These are phyloP conservation scores for Nomada lathburiana DNA, from an alignment of 2,888 invertebrate species.

Conservation along the genomic window DNA sequence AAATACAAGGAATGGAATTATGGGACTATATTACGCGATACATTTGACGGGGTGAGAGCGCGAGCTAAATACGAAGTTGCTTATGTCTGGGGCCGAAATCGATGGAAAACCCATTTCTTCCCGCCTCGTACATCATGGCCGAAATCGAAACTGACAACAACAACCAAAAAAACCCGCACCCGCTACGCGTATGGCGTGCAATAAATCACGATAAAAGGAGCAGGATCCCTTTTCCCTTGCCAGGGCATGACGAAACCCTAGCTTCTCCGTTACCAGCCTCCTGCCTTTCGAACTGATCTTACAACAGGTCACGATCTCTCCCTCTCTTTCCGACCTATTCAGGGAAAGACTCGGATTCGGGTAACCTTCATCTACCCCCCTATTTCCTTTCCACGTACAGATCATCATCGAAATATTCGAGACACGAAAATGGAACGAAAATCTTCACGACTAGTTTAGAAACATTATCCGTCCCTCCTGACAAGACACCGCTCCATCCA, in stretches of 20 bases:
- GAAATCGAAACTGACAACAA: constrained; percentile 70
- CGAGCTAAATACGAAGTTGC: constrained; percentile 46
- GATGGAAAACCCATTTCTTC: constrained; percentile 62
- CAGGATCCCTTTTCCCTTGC: constrained; percentile 44
- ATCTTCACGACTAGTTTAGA: constrained; percentile 20
- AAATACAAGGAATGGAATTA: constrained; percentile 51
- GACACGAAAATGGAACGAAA: constrained; percentile 19
- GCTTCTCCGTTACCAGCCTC: constrained; percentile 49
- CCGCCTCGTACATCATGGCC: constrained; percentile 67
- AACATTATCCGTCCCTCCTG: neutral
- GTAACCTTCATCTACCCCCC: neutral
- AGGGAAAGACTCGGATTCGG: constrained; percentile 8
- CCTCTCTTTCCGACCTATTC: neutral
- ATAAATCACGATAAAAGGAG: constrained; percentile 67
- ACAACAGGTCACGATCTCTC: constrained; percentile 22
- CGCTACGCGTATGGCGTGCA: constrained; percentile 60
- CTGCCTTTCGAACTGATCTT: constrained; percentile 40
- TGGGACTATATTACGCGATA: constrained; percentile 50
- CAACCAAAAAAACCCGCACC: constrained; percentile 46
- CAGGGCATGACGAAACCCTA: constrained; percentile 62
- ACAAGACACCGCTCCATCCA: neutral
- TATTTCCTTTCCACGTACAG: neutral
- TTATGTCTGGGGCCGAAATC: constrained; percentile 52
- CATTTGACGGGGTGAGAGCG: constrained; percentile 37
- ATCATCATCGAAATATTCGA: constrained; percentile 24